Evolutionary conservation across 2,888 invertebrate genomes (phyloP).

Genomic region (Griposia aprilina): DNA sequence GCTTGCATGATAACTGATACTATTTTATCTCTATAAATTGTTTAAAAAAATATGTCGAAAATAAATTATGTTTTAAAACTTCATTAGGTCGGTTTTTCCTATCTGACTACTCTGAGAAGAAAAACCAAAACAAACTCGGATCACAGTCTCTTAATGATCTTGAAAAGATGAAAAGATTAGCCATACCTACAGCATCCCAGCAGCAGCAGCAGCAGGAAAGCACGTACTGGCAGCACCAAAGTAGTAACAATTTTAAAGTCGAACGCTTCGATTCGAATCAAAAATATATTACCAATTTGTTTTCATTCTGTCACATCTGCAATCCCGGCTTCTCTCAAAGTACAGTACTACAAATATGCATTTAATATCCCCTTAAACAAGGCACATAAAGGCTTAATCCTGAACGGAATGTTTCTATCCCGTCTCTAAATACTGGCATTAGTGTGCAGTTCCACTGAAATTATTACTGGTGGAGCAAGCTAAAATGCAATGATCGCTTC

Average conservation of each 20-base stretch:
- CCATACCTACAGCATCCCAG: too few species aligned
- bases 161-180: too few species aligned
- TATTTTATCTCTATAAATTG: not conserved
- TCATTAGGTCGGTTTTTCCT: not conserved
- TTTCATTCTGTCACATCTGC: too few species aligned
- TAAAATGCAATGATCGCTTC: slow-evolving; percentile 51
- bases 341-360: not conserved
- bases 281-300: too few species aligned
- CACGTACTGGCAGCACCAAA: too few species aligned
- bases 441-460: slow-evolving; percentile 40
- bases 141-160: not conserved
- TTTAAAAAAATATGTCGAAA: not conserved
- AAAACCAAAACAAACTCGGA: not conserved
- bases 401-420: slow-evolving; percentile 51
- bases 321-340: not conserved
- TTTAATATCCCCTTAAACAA: slow-evolving; percentile 26
- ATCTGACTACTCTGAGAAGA: not conserved
- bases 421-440: slow-evolving; percentile 54
- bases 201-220: too few species aligned
- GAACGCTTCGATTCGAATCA: not conserved
- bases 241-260: not conserved
- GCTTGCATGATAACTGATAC: not conserved
- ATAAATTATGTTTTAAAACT: not conserved
- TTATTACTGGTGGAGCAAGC: slow-evolving; percentile 34
- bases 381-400: slow-evolving; percentile 41